A percentile compares a stretch with the other conserved stretches of the same genome.
Conservation (phyloP, 2,113 vertebrate species). For the Pipra filicauda region DNA sequence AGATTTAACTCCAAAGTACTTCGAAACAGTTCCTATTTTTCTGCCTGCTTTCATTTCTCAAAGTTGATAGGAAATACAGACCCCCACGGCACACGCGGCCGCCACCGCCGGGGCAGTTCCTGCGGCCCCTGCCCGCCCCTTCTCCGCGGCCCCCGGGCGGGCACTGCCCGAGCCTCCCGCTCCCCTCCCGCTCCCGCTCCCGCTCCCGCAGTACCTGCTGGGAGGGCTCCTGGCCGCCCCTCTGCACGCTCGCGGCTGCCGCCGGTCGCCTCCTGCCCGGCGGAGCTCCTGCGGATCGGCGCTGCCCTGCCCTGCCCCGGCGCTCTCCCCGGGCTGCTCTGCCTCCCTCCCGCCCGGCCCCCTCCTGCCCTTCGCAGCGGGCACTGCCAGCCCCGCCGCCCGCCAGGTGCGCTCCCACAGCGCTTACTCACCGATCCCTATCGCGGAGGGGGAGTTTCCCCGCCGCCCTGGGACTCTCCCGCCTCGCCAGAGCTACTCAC, state of each 20-base stretch:
- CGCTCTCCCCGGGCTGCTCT: background rate
- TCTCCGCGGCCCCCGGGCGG: background rate
- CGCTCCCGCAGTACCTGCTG: background rate
- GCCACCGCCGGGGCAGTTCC: background rate
- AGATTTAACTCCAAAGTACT: background rate
- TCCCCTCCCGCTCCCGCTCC: too few relatives aligned
- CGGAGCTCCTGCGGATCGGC: background rate
- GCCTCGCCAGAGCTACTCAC: background rate
- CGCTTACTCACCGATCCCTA: background rate
- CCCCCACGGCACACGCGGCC: background rate
- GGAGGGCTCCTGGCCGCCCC: too few relatives aligned
- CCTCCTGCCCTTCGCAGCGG: background rate
- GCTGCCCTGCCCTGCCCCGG: background rate
- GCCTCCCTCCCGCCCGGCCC: background rate
- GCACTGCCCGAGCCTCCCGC: background rate
- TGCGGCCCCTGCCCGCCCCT: background rate
- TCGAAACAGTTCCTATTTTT: background rate
- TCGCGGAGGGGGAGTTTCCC: background rate
- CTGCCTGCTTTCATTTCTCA: background rate
- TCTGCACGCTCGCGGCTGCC: background rate
- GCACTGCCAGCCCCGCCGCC: background rate
- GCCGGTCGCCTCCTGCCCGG: background rate
- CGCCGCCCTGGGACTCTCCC: fast-evolving
- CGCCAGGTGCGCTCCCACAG: background rate
- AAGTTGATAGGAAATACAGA: fast-evolving